Conservation (phyloP, 2,888 invertebrate genomes). For the Agrochola circellaris region DNA sequence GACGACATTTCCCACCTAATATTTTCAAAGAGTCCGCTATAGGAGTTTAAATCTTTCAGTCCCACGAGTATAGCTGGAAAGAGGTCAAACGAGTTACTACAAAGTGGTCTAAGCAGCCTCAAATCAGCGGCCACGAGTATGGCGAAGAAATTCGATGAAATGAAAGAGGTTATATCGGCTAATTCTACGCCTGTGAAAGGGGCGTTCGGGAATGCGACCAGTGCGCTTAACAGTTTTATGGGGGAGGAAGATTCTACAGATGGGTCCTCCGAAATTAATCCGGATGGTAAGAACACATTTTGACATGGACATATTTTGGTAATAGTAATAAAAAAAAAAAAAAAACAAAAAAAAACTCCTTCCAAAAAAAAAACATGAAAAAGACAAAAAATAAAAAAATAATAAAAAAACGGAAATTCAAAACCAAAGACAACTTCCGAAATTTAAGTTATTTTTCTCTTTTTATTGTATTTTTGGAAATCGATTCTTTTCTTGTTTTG, state of each 20-base stretch:
- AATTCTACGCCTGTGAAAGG: slow-evolving; percentile 96
- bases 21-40: not conserved
- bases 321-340: not conserved
- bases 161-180: slow-evolving; percentile 97
- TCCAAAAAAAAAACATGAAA: too few relatives aligned
- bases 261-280: slow-evolving; percentile 87
- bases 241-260: slow-evolving; percentile 86
- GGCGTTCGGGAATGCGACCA: slow-evolving; percentile 87
- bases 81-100: slow-evolving; percentile 96
- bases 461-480: too few relatives aligned
- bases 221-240: slow-evolving; percentile 83
- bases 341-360: too few relatives aligned
- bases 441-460: too few relatives aligned
- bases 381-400: too few relatives aligned
- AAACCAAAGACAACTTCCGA: too few relatives aligned
- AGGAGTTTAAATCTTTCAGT: slow-evolving; percentile 84
- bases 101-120: slow-evolving; percentile 96
- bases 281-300: slow-evolving; percentile 82
- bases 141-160: slow-evolving; percentile 97
- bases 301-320: too few relatives aligned
- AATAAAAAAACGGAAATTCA: too few relatives aligned
- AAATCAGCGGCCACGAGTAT: slow-evolving; percentile 96
- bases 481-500: too few relatives aligned
- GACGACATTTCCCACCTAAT: not conserved
- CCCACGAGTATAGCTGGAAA: slow-evolving; percentile 96